These are phyloP conservation scores for Prenolepis imparis DNA, from an alignment of 2,888 invertebrate genomes.

Conservation along the genomic window DNA sequence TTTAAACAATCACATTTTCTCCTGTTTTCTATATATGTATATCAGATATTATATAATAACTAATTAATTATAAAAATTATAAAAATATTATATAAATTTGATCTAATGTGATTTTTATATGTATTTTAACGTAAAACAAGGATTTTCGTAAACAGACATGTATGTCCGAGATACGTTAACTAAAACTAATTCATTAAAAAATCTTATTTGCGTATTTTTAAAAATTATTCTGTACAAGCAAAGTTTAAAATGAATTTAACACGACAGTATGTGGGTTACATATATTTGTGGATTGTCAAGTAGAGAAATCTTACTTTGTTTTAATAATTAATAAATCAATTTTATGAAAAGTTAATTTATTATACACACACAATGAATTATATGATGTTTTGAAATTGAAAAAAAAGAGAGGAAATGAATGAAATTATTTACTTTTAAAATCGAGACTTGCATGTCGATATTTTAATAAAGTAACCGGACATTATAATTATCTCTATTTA, in stretches of 20 bases:
- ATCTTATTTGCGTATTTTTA: too few relatives aligned
- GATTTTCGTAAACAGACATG: too few relatives aligned
- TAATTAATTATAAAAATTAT: not conserved
- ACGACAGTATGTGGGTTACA: not conserved
- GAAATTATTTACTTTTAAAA: not conserved
- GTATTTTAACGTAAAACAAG: too few relatives aligned
- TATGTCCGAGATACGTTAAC: too few relatives aligned
- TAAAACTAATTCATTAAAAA: too few relatives aligned
- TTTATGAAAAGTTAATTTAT: not conserved
- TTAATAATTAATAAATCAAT: not conserved
- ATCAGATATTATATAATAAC: not conserved
- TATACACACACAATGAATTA: not conserved
- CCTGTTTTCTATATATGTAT: not conserved
- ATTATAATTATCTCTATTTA: constrained; percentile 4
- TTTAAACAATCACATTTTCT: not conserved
- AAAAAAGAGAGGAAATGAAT: not conserved
- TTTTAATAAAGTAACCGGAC: not conserved
- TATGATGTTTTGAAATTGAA: not conserved
- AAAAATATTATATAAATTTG: not conserved
- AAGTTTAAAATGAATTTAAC: too few relatives aligned
- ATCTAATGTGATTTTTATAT: too few relatives aligned
- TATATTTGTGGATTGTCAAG: not conserved
- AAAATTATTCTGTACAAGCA: too few relatives aligned
- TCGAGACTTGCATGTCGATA: not conserved
- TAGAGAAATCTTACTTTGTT: not conserved